phyloP scores from a whole-genome alignment of 2,113 vertebrate genomes.

The Thamnaconus septentrionalis region DNA sequence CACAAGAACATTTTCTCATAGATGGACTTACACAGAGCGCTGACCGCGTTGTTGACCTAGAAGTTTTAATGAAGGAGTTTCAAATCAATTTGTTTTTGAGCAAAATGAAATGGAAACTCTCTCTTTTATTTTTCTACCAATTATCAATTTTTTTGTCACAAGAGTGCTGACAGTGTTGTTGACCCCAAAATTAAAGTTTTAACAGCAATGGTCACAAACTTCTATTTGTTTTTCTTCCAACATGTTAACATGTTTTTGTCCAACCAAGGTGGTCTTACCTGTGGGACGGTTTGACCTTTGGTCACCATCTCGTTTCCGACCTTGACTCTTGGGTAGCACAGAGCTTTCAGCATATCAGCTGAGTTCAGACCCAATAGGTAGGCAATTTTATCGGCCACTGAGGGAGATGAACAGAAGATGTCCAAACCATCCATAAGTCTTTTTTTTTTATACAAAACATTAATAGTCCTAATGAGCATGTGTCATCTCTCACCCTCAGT shows the following conservation, averaged over 20 bases:
- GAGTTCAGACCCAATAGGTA: constrained; percentile 79
- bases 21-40: constrained; percentile 72
- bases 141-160: background rate
- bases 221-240: background rate
- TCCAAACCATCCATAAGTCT: background rate
- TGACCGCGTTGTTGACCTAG: constrained; percentile 70
- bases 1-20: constrained; percentile 83
- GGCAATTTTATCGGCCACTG: constrained; percentile 56
- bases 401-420: background rate
- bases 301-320: constrained; percentile 64
- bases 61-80: background rate
- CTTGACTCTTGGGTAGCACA: constrained; percentile 72
- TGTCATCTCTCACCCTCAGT: constrained; percentile 56
- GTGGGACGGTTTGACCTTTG: constrained; percentile 69
- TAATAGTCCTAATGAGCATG: background rate
- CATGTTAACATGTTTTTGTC: too few species aligned
- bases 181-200: fast-evolving
- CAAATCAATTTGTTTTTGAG: background rate
- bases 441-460: background rate
- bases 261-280: constrained; percentile 25
- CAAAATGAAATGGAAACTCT: background rate
- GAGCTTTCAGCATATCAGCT: constrained; percentile 75
- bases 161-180: too few species aligned
- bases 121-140: background rate
- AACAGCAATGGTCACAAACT: background rate